A percentile compares a stretch with the other conserved stretches of the same genome.
Evolutionary conservation across 2,113 vertebrate genomes (phyloP).

Genomic region (Mixornis gularis): DNA sequence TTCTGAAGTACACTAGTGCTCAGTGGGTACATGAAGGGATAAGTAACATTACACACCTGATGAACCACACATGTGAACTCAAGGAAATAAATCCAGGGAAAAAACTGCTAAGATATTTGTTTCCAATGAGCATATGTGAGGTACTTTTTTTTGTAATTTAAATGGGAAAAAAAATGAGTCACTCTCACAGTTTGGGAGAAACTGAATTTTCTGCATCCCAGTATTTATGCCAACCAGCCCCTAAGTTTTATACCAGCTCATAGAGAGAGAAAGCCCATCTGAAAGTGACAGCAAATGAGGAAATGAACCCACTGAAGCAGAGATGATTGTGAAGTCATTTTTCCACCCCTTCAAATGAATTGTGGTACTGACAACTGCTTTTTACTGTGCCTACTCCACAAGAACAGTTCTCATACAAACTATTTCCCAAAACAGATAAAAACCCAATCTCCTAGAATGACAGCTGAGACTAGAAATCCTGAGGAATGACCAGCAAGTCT

Average conservation of each 20-base stretch:
- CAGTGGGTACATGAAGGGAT: background rate
- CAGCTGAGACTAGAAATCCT: background rate
- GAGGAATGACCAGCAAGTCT: background rate
- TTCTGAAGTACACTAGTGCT: background rate
- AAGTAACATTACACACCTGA: background rate
- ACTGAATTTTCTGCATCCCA: background rate
- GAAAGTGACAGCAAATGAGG: background rate
- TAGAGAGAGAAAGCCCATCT: background rate
- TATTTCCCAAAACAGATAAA: background rate
- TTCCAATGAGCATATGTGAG: background rate
- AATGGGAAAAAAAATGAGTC: background rate
- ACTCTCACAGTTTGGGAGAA: background rate
- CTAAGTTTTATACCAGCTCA: background rate
- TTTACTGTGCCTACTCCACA: background rate
- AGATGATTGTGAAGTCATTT: background rate
- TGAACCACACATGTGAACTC: background rate
- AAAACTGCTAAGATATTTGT: background rate
- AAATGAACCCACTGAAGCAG: background rate
- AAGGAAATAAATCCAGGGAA: background rate
- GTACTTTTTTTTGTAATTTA: background rate
- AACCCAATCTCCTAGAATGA: background rate
- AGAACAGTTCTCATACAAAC: background rate
- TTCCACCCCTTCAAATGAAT: background rate
- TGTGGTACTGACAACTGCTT: background rate
- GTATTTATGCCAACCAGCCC: background rate